Conservation (phyloP, 2,113 vertebrate genomes). For the Pandion haliaetus region DNA sequence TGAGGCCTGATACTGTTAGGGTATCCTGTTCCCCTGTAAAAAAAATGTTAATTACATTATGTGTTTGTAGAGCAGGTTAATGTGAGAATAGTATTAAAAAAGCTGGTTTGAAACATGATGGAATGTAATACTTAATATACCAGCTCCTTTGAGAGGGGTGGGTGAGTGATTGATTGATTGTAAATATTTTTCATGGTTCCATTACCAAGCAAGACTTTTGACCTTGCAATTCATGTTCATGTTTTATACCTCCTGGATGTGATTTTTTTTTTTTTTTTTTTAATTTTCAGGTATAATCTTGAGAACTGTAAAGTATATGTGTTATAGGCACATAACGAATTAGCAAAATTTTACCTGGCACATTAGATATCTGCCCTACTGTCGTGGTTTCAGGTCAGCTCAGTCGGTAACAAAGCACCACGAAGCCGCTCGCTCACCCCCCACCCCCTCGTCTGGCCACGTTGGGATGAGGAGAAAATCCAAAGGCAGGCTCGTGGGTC, state of each 20-base stretch:
- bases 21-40: not conserved
- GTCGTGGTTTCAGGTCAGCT: too few relatives aligned
- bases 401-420: too few relatives aligned
- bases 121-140: not conserved
- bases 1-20: not conserved
- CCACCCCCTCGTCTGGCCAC: too few relatives aligned
- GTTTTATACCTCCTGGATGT: not conserved
- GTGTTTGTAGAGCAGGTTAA: not conserved
- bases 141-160: not conserved
- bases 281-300: not conserved
- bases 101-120: not conserved
- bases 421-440: too few relatives aligned
- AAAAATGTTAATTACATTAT: not conserved
- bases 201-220: not conserved
- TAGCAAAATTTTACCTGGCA: not conserved
- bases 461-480: too few relatives aligned
- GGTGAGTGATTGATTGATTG: not conserved
- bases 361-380: not conserved
- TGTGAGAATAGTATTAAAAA: not conserved
- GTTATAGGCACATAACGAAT: not conserved
- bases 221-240: not conserved
- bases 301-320: not conserved
- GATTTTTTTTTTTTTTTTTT: not conserved
- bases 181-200: not conserved
- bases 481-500: too few relatives aligned